phyloP scores from a whole-genome alignment of 2,113 vertebrate species.

The Grammomys surdaster region DNA sequence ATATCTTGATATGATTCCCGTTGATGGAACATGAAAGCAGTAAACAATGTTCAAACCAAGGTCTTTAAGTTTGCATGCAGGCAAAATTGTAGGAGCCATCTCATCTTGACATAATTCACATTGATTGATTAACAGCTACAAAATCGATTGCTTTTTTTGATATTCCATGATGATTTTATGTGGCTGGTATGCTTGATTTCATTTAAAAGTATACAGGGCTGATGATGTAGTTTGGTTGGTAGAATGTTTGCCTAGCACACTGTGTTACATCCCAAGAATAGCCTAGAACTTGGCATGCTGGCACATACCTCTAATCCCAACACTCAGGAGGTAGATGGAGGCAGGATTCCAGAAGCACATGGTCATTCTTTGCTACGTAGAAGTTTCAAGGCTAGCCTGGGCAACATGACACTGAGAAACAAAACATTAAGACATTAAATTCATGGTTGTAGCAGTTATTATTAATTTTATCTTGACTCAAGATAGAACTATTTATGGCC shows the following conservation, averaged over 20 bases:
- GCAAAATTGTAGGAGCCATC: not conserved
- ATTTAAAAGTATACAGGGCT: not conserved
- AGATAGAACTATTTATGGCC: not conserved
- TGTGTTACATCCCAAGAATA: not conserved
- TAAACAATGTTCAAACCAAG: conserved; percentile 21
- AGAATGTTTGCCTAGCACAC: not conserved
- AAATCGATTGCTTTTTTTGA: not conserved
- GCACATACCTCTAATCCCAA: not conserved
- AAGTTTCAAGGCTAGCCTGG: not conserved
- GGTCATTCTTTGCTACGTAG: not conserved
- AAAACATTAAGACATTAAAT: not conserved
- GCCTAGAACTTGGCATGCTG: not conserved
- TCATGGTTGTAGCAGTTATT: not conserved
- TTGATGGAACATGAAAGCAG: not conserved
- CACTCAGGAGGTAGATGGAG: not conserved
- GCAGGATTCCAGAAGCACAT: not conserved
- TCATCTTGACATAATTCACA: not conserved
- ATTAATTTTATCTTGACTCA: not conserved
- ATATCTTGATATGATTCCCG: not conserved
- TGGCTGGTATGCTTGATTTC: conserved; percentile 22
- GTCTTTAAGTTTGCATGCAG: not conserved
- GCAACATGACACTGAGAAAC: not conserved
- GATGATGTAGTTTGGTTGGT: not conserved
- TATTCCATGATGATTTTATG: not conserved
- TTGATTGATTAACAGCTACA: not conserved